Percentiles rank a stretch among this genome's conserved stretches.
phyloP scores from a whole-genome alignment of 1,140 invertebrate species.

The Drosophila paulistorum region DNA sequence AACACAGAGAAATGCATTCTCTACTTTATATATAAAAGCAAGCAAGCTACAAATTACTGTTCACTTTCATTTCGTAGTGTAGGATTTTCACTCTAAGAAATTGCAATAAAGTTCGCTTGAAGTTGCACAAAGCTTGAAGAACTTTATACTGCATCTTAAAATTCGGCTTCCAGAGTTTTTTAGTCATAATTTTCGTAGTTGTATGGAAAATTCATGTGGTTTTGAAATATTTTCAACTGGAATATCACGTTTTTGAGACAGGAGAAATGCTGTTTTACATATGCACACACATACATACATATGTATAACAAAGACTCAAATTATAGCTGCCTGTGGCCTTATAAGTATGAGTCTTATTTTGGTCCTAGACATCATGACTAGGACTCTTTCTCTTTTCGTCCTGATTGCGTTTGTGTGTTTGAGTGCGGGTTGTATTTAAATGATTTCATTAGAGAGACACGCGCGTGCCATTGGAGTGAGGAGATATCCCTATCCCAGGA shows the following conservation, averaged over 20 bases:
- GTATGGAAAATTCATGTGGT: slow-evolving; percentile 23
- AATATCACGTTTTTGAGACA: slow-evolving; percentile 62
- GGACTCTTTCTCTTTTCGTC: slow-evolving; percentile 18
- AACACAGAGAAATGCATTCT: no score
- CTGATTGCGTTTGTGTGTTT: slow-evolving; percentile 26
- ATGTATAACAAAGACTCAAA: neutral
- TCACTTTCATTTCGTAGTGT: neutral
- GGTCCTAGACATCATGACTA: neutral
- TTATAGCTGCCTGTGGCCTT: neutral
- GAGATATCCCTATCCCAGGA: slow-evolving; percentile 42
- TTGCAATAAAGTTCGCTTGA: neutral
- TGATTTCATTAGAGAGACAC: slow-evolving; percentile 69
- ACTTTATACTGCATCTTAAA: neutral
- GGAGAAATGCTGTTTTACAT: slow-evolving; percentile 13
- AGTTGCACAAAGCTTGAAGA: neutral
- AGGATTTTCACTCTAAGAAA: neutral
- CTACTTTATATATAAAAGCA: neutral
- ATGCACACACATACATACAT: neutral
- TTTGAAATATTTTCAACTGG: slow-evolving; percentile 19
- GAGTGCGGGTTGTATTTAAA: slow-evolving; percentile 71
- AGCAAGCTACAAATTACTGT: neutral
- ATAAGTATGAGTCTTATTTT: slow-evolving; percentile 4
- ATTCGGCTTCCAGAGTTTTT: neutral
- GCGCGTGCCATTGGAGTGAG: slow-evolving; percentile 51
- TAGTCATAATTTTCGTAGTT: slow-evolving; percentile 23